Evolutionary conservation across 2,797 vertebrate genomes (phyloP).

Genomic region (Fringilla coelebs): DNA sequence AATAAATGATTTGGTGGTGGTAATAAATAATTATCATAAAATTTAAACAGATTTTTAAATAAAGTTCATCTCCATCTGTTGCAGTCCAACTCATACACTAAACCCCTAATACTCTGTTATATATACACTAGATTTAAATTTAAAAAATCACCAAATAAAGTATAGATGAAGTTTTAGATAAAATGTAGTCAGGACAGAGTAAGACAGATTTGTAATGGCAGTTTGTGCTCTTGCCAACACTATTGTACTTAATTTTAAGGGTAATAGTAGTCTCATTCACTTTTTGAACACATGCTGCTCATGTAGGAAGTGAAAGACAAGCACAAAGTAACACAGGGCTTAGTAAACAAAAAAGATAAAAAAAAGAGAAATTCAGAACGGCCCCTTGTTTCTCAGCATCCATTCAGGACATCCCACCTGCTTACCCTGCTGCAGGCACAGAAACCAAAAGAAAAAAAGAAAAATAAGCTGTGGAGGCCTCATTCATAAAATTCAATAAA

Average conservation of each 20-base stretch:
- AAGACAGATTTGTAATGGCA: not conserved
- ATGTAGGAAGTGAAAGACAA: not conserved
- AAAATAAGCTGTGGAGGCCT: not conserved
- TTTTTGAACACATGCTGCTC: not conserved
- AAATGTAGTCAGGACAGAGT: not conserved
- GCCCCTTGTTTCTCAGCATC: not conserved
- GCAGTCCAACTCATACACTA: not conserved
- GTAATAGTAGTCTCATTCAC: not conserved
- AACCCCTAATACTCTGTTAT: not conserved
- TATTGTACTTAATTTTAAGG: not conserved
- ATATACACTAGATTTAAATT: not conserved
- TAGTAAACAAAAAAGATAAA: not conserved
- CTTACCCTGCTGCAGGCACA: not conserved
- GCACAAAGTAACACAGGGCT: not conserved
- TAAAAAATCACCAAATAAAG: not conserved
- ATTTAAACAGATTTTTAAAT: not conserved
- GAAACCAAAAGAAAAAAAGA: not conserved
- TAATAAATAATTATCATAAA: not conserved
- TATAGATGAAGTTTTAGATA: not conserved
- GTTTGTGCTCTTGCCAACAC: not conserved
- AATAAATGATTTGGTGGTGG: too few species aligned
- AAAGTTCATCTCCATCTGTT: not conserved
- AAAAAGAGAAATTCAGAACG: not conserved
- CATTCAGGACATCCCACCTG: not conserved
- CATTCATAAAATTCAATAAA: slow-evolving; percentile 52